phyloP scores from a whole-genome alignment of 2,113 vertebrate genomes.

The Proterorhinus semilunaris region DNA sequence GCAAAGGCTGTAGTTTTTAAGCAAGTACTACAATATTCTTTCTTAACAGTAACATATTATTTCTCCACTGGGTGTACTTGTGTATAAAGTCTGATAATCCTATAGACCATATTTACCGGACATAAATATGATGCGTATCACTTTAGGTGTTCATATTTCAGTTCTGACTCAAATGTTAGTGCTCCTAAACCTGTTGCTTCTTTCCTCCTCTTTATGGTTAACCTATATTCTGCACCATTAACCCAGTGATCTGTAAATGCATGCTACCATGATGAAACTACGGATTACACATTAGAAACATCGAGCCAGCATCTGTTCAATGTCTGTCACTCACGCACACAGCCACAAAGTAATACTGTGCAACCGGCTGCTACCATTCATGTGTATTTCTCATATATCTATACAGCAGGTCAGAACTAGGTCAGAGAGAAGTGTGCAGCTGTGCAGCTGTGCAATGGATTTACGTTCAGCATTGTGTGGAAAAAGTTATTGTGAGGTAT shows the following conservation, averaged over 20 bases:
- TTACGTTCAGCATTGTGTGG: not conserved
- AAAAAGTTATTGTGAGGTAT: not conserved
- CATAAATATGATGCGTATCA: too few relatives aligned
- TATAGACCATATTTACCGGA: too few relatives aligned
- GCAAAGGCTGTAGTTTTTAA: too few relatives aligned
- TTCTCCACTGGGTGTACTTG: too few relatives aligned
- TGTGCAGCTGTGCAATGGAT: constrained; percentile 13
- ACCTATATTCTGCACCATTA: constrained; percentile 57
- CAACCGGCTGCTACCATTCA: not conserved
- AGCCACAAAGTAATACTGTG: not conserved
- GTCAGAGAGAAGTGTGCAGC: constrained; percentile 6
- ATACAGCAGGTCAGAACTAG: not conserved
- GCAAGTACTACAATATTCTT: too few relatives aligned
- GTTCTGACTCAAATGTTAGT: not conserved
- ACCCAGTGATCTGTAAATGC: constrained; percentile 40
- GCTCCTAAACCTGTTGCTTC: too few relatives aligned
- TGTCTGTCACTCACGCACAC: not conserved
- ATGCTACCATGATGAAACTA: constrained; percentile 33
- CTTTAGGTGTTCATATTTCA: too few relatives aligned
- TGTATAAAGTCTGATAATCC: too few relatives aligned
- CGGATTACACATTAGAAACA: constrained; percentile 56
- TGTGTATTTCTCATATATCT: not conserved
- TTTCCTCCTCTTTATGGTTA: constrained; percentile 23
- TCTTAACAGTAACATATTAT: not conserved
- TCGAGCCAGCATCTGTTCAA: constrained; percentile 53